phyloP scores from a whole-genome alignment of 2,113 vertebrate species.

The Butastur rufipennis region DNA sequence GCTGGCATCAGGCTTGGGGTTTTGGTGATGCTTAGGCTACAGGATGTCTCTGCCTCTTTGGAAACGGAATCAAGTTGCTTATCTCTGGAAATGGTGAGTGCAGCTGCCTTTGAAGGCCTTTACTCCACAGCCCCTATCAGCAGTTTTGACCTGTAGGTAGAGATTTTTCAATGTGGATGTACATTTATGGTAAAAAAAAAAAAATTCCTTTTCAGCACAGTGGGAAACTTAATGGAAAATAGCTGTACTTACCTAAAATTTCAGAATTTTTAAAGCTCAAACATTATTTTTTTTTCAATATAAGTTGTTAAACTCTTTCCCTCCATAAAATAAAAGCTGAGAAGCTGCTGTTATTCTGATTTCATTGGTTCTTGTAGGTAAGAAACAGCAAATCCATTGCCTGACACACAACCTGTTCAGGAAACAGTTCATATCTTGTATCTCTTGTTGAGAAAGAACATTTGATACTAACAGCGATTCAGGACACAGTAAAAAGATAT shows the following conservation, averaged over 20 bases:
- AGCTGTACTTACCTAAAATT: background rate
- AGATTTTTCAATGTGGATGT: background rate
- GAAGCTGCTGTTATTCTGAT: background rate
- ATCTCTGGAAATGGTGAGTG: background rate
- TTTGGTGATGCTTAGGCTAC: background rate
- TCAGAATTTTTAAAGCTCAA: background rate
- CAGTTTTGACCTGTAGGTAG: background rate
- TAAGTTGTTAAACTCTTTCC: background rate
- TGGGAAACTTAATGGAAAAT: background rate
- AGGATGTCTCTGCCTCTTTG: background rate
- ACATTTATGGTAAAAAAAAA: background rate
- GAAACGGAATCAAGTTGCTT: background rate
- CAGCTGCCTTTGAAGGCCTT: background rate
- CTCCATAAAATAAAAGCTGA: background rate
- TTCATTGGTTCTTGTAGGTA: background rate
- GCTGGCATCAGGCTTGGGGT: background rate
- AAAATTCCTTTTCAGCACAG: background rate
- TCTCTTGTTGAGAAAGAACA: background rate
- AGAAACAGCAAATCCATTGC: background rate
- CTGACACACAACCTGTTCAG: background rate
- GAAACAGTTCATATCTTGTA: background rate
- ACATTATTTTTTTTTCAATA: background rate
- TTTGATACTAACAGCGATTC: background rate
- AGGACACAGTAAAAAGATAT: background rate
- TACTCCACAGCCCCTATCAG: background rate